Percentiles rank a stretch among this genome's conserved stretches.
Conservation (phyloP, 2,113 vertebrate genomes). For the Gnathonemus echidnorhynchus region DNA sequence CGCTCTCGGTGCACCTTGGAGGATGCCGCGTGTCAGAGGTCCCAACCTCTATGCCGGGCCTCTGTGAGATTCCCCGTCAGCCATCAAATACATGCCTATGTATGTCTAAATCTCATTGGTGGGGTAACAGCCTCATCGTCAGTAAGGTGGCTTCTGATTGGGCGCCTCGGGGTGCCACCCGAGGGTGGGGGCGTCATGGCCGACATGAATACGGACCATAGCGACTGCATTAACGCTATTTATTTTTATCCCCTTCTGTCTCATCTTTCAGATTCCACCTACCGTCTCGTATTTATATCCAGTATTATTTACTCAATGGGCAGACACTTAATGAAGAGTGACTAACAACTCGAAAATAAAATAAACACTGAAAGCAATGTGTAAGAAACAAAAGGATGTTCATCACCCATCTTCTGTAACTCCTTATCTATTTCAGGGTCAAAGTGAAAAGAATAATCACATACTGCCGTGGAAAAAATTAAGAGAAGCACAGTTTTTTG, state of each 20-base stretch:
- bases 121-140: background rate
- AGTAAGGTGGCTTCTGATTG: background rate
- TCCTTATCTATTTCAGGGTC: background rate
- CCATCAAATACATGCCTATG: background rate
- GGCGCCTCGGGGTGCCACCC: background rate
- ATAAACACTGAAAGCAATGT: background rate
- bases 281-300: background rate
- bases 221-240: background rate
- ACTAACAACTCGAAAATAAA: background rate
- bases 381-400: background rate
- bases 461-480: no score
- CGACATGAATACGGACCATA: background rate
- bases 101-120: background rate
- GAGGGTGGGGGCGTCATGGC: constrained; percentile 22
- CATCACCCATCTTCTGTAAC: background rate
- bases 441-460: background rate
- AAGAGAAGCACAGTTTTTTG: no score
- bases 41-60: background rate
- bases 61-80: background rate
- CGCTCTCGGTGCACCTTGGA: background rate
- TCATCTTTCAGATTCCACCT: background rate
- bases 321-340: background rate
- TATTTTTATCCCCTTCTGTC: background rate
- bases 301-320: background rate
- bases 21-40: background rate